A percentile compares a stretch with the other conserved stretches of the same genome.
These are phyloP conservation scores for Diachrysia chrysitis DNA, from an alignment of 2,888 invertebrate genomes.

Conservation along the genomic window DNA sequence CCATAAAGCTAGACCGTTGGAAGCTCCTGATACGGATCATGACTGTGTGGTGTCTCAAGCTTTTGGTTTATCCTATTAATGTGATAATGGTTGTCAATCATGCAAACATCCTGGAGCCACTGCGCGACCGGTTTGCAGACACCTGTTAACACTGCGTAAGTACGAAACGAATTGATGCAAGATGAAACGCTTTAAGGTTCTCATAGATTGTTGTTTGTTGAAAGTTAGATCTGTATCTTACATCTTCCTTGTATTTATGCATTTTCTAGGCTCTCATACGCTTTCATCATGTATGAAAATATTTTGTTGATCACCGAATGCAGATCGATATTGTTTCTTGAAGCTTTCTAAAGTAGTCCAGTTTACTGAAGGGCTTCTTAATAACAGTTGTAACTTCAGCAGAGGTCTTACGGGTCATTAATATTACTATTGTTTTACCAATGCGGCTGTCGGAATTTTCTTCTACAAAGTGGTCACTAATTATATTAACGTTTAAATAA, in stretches of 20 bases:
- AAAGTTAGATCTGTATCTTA: conserved; percentile 75
- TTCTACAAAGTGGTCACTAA: conserved; percentile 16
- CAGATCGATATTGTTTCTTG: conserved; percentile 66
- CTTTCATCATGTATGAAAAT: conserved; percentile 78
- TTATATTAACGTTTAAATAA: neutral
- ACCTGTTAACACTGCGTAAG: conserved; percentile 82
- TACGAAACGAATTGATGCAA: conserved; percentile 84
- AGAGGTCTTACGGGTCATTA: conserved; percentile 62
- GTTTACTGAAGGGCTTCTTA: conserved; percentile 65
- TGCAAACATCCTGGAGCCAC: conserved; percentile 85
- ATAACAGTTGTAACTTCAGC: conserved; percentile 67
- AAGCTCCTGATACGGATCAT: conserved; percentile 70
- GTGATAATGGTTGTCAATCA: conserved; percentile 88
- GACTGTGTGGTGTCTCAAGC: conserved; percentile 75
- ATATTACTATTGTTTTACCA: conserved; percentile 50
- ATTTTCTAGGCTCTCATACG: conserved; percentile 74
- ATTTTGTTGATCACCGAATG: conserved; percentile 73
- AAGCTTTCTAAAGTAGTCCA: conserved; percentile 72
- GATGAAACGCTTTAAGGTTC: conserved; percentile 80
- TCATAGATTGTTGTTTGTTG: conserved; percentile 83
- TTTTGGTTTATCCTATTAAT: conserved; percentile 87
- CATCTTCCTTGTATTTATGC: conserved; percentile 81
- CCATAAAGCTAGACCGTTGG: conserved; percentile 63
- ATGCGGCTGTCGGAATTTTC: conserved; percentile 34
- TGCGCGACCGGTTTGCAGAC: conserved; percentile 82